Base-by-base conservation (phyloP, 2,113 vertebrate genomes). In the Dicrurus megarhynchus region DNA sequence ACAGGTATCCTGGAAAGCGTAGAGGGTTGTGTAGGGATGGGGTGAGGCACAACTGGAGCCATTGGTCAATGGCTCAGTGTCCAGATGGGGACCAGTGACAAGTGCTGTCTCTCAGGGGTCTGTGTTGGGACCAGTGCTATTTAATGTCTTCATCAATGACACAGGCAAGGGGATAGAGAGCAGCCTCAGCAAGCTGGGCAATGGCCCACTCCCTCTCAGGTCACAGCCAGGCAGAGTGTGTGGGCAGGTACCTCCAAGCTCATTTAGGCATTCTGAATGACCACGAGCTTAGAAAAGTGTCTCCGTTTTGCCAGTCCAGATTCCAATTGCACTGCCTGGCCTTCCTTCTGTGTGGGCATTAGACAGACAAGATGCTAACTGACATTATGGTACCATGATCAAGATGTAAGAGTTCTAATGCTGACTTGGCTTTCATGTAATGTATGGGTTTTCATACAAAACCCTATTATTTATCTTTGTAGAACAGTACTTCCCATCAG, bases 101-200 rank as follows among this genome's bases (percentile, higher is more conserved):
- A 9, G 47, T 2, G 7, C 19, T 55, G 55, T 24, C 18, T 15
- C 63, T 46, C 39, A 33, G 39, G 74, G 39, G 3, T 28, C 28
- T 39, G 18, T 13, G 2, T 0, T 16, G 55, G 33, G 23, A 69
- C 6, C 47, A 33, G 33, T 3, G 46, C 18, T 33, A 6, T 47
- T 46, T 7, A 39, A 30, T 24, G 10, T 16, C 16, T 24, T 8
- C 39, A 61, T 30, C 56, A 55, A 17, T 17, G 13, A 5, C 55
- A 28, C 0, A 4, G 63, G 28, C 39, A 46, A 13, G 23, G 65
- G 47, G 56, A 11, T 1, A 1, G 33, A 69, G 22, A 1, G 23
- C 47, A 53, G 47, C 28, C 37, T 33, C 39, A 60, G 46, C 26
- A 24, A 46, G 28, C 15, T 17, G 11, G 13, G 21, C 57, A 47